Evolutionary conservation across 2,888 invertebrate genomes (phyloP).

Genomic region (Lottia scabra): DNA sequence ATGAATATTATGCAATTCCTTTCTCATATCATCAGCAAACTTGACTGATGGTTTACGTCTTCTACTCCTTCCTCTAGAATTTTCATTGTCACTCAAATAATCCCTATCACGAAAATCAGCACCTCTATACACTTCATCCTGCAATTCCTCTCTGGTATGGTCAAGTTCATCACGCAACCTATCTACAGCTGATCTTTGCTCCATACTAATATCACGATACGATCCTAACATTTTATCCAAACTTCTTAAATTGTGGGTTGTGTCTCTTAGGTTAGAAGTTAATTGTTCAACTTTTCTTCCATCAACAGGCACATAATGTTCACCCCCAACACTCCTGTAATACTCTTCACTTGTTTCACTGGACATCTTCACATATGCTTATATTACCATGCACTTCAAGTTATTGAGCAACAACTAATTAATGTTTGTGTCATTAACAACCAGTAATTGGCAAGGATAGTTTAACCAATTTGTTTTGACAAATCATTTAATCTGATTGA

Average conservation of each 20-base stretch:
- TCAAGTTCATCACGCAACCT: slow-evolving; percentile 60
- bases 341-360: background rate
- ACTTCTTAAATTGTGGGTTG: slow-evolving; percentile 57
- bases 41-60: slow-evolving; percentile 51
- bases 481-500: too few relatives aligned
- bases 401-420: too few relatives aligned
- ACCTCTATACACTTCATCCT: slow-evolving; percentile 49
- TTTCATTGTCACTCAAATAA: slow-evolving; percentile 60
- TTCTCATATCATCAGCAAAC: slow-evolving; percentile 63
- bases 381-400: too few relatives aligned
- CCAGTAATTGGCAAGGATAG: too few relatives aligned
- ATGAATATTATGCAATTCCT: slow-evolving; percentile 57
- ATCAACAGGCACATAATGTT: background rate
- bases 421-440: too few relatives aligned
- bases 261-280: slow-evolving; percentile 37
- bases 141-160: slow-evolving; percentile 54
- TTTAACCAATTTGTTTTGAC: too few relatives aligned
- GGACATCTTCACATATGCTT: background rate
- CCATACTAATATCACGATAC: slow-evolving; percentile 54
- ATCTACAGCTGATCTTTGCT: slow-evolving; percentile 55
- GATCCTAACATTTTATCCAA: slow-evolving; percentile 62
- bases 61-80: slow-evolving; percentile 39
- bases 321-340: background rate
- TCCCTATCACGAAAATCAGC: slow-evolving; percentile 48
- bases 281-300: background rate